A percentile compares a stretch with the other conserved stretches of the same genome.
Conservation (phyloP, 2,113 vertebrate genomes). For the Vanacampus margaritifer region DNA sequence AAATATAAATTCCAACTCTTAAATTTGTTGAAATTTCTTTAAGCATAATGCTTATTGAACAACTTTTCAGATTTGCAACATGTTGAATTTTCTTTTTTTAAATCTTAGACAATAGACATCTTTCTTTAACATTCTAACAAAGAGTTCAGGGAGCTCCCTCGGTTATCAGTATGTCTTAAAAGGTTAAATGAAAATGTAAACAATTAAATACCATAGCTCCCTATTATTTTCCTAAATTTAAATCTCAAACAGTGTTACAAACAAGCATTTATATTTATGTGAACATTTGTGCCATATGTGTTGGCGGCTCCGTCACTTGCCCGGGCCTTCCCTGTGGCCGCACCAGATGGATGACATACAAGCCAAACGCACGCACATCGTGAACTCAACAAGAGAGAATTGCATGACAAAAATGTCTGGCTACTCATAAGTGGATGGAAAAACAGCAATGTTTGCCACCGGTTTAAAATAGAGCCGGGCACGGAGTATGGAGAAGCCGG, state of each 20-base stretch:
- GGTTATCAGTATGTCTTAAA: too few species aligned
- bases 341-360: conserved; percentile 47
- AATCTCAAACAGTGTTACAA: neutral
- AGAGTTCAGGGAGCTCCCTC: too few species aligned
- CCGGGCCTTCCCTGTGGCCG: conserved; percentile 23
- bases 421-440: neutral
- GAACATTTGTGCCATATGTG: conserved; percentile 43
- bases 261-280: neutral
- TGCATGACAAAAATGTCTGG: conserved; percentile 17
- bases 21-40: too few species aligned
- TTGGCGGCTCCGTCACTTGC: conserved; percentile 23
- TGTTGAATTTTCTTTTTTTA: too few species aligned
- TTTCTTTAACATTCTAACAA: too few species aligned
- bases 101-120: too few species aligned
- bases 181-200: too few species aligned
- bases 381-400: conserved; percentile 10
- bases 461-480: conserved; percentile 51
- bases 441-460: conserved; percentile 25
- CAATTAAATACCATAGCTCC: too few species aligned
- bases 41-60: too few species aligned
- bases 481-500: conserved; percentile 39
- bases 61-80: too few species aligned
- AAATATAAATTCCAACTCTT: too few species aligned
- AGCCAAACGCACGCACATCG: conserved; percentile 23
- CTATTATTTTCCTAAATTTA: neutral